A percentile compares a stretch with the other conserved stretches of the same genome.
phyloP scores from a whole-genome alignment of 1,140 invertebrate species.

The Bombus vancouverensis region DNA sequence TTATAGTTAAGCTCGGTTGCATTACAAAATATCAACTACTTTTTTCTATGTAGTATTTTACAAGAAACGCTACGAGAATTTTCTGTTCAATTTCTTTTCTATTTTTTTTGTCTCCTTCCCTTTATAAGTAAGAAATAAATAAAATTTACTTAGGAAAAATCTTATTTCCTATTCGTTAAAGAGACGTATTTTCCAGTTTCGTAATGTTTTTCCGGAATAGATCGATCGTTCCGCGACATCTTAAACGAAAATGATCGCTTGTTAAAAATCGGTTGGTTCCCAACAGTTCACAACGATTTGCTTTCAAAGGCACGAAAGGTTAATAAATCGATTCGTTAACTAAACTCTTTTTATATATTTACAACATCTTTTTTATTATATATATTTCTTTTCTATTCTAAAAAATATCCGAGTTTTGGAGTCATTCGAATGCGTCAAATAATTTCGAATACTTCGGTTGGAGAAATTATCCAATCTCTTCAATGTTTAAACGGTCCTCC shows the following conservation, averaged over 20 bases:
- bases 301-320: constrained; percentile 44
- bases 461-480: neutral
- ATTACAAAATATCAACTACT: constrained; percentile 17
- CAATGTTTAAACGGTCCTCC: neutral
- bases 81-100: neutral
- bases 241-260: constrained; percentile 5
- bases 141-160: neutral
- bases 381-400: neutral
- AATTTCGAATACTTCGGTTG: neutral
- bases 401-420: neutral
- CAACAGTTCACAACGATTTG: constrained; percentile 40
- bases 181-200: neutral
- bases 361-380: constrained; percentile 10
- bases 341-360: constrained; percentile 33
- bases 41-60: constrained; percentile 8
- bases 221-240: neutral
- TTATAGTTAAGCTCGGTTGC: neutral
- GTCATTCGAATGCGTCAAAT: neutral
- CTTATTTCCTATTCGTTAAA: neutral
- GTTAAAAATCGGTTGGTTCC: constrained; percentile 33
- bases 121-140: constrained; percentile 12
- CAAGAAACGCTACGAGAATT: neutral
- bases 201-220: neutral
- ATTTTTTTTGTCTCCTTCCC: constrained; percentile 10
- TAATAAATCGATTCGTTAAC: constrained; percentile 39